phyloP scores from a whole-genome alignment of 2,113 vertebrate species.

The Tringa solitaria region DNA sequence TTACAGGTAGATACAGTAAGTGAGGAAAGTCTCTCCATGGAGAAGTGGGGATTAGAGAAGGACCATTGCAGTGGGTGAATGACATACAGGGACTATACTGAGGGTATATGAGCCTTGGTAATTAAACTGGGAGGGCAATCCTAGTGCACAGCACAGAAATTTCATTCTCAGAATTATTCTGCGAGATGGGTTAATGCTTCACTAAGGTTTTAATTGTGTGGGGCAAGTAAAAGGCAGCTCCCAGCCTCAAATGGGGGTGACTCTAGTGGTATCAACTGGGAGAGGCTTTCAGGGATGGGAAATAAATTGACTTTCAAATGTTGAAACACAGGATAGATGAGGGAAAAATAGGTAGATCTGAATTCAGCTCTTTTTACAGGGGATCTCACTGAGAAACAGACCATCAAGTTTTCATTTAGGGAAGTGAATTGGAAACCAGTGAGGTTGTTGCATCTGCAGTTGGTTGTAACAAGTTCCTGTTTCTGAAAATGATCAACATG shows the following conservation, averaged over 20 bases:
- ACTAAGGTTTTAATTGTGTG: background rate
- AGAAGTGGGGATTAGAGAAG: background rate
- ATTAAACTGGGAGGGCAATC: background rate
- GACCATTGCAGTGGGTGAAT: background rate
- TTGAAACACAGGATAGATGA: background rate
- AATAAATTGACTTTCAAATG: background rate
- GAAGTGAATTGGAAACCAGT: conserved; percentile 11
- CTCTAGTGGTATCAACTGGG: background rate
- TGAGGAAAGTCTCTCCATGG: background rate
- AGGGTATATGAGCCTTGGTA: background rate
- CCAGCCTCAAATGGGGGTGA: background rate
- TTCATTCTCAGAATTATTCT: background rate
- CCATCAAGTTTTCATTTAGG: background rate
- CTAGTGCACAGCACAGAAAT: background rate
- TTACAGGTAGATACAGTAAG: background rate
- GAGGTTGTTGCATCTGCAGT: background rate
- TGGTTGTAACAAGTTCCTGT: background rate
- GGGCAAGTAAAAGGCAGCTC: background rate
- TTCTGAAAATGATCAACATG: background rate
- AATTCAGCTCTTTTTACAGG: background rate
- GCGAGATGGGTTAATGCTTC: background rate
- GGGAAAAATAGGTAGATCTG: background rate
- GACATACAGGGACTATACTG: background rate
- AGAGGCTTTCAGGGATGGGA: background rate
- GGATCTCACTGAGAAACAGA: background rate